phyloP scores from a whole-genome alignment of 64 coral and sea anemone genomes.

The Exaiptasia diaphana region DNA sequence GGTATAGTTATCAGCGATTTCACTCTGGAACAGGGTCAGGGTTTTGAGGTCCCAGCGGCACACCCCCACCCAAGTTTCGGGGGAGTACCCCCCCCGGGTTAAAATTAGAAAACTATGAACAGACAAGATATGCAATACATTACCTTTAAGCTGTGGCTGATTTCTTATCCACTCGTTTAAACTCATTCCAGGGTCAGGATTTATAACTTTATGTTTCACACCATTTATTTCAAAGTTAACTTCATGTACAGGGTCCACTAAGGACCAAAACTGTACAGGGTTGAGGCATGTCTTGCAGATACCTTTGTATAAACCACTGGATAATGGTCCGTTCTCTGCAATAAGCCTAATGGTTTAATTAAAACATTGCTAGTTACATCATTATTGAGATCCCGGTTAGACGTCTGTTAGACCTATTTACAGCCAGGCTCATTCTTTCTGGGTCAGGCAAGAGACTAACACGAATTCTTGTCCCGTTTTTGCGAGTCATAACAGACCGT shows the following conservation, averaged over 20 bases:
- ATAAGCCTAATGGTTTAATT: slow-evolving; percentile 53
- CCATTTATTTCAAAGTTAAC: slow-evolving; percentile 62
- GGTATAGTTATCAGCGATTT: no score
- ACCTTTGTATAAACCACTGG: slow-evolving; percentile 50
- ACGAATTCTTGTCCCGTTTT: no score
- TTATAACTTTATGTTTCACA: slow-evolving; percentile 10
- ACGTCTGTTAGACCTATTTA: not conserved
- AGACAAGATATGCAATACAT: no score
- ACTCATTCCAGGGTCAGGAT: slow-evolving; percentile 68
- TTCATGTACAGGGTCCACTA: slow-evolving; percentile 35
- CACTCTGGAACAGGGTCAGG: no score
- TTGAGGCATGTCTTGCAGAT: slow-evolving; percentile 31
- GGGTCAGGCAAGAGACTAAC: no score
- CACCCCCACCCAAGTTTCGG: no score
- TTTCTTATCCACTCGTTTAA: slow-evolving; percentile 78
- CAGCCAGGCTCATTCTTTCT: not conserved
- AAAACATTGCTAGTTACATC: not conserved
- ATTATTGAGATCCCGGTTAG: not conserved
- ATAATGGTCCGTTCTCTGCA: slow-evolving; percentile 40
- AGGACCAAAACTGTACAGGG: slow-evolving; percentile 34
- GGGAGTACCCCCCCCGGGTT: no score
- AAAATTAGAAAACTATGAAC: no score
- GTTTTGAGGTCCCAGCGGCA: no score
- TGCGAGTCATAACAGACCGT: no score
- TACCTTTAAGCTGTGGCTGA: slow-evolving; percentile 66